Conservation (phyloP, 2,888 invertebrate species). For the Drosophila greeni region DNA sequence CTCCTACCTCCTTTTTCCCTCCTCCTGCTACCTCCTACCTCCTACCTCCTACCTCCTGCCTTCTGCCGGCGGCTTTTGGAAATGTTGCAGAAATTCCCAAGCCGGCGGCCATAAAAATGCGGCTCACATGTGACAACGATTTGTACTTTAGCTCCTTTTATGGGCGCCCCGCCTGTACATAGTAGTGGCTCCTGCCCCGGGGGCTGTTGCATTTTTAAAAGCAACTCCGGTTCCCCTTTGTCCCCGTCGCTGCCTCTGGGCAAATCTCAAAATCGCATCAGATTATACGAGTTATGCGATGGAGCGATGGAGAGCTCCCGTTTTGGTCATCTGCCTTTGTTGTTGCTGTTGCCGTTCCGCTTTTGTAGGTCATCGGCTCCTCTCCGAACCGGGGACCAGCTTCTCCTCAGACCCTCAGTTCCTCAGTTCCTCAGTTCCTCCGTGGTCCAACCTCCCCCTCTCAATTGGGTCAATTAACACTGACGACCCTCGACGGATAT, state of each 20-base stretch:
- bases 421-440: neutral
- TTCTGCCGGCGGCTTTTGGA: constrained; percentile 40
- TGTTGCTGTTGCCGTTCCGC: neutral
- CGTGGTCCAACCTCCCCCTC: neutral
- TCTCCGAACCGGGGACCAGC: neutral
- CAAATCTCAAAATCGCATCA: constrained; percentile 70
- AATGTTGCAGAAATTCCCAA: constrained; percentile 73
- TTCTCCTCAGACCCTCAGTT: neutral
- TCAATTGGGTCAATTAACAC: constrained; percentile 52
- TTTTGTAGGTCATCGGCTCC: constrained; percentile 44
- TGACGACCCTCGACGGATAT: constrained; percentile 32
- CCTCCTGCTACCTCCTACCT: neutral
- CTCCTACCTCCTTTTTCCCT: neutral
- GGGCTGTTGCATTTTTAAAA: constrained; percentile 46
- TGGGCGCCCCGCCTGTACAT: constrained; percentile 57
- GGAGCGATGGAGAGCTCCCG: constrained; percentile 2
- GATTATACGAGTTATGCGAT: constrained; percentile 58
- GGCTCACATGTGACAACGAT: constrained; percentile 79
- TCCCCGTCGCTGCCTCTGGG: constrained; percentile 12
- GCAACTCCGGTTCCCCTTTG: constrained; percentile 26
- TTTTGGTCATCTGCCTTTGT: constrained; percentile 31
- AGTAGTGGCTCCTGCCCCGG: constrained; percentile 21
- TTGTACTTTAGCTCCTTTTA: constrained; percentile 78
- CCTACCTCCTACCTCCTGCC: neutral
- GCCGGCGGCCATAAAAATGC: constrained; percentile 77